These are phyloP conservation scores for Chionodraco myersi DNA, from an alignment of 2,113 vertebrate genomes.

Conservation along the genomic window DNA sequence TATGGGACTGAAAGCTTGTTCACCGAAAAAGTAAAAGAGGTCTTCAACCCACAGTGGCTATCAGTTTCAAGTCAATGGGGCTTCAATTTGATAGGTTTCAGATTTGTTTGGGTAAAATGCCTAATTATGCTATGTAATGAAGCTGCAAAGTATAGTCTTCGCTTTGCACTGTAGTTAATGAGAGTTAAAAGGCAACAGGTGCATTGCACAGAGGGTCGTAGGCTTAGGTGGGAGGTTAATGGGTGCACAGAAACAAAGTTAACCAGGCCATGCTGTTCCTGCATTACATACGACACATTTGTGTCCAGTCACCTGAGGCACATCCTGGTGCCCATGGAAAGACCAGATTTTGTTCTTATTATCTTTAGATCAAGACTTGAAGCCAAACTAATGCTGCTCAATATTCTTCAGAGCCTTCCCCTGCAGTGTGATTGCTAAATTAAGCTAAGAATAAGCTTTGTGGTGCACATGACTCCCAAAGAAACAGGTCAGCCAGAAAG, in stretches of 20 bases:
- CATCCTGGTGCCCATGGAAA: neutral
- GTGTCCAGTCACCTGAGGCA: neutral
- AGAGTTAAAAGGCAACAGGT: neutral
- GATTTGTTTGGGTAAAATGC: neutral
- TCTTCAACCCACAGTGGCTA: neutral
- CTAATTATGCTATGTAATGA: neutral
- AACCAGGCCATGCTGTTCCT: neutral
- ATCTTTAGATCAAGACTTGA: conserved; percentile 16
- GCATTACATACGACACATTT: neutral
- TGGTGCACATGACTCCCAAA: conserved; percentile 50
- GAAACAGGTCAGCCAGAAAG: conserved; percentile 73
- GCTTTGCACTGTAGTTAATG: neutral
- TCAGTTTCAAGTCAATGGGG: neutral
- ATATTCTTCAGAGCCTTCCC: conserved; percentile 32
- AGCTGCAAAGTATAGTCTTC: neutral
- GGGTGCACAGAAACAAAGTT: neutral
- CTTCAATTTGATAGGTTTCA: neutral
- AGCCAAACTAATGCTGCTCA: conserved; percentile 14
- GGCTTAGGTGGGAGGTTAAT: neutral
- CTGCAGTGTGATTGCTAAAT: conserved; percentile 64
- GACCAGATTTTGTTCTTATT: neutral
- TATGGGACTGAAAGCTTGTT: neutral
- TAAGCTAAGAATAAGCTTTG: conserved; percentile 60
- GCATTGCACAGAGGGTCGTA: neutral
- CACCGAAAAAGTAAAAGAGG: neutral